Conservation (phyloP, 2,888 invertebrate species). For the Iphiclides podalirius region DNA sequence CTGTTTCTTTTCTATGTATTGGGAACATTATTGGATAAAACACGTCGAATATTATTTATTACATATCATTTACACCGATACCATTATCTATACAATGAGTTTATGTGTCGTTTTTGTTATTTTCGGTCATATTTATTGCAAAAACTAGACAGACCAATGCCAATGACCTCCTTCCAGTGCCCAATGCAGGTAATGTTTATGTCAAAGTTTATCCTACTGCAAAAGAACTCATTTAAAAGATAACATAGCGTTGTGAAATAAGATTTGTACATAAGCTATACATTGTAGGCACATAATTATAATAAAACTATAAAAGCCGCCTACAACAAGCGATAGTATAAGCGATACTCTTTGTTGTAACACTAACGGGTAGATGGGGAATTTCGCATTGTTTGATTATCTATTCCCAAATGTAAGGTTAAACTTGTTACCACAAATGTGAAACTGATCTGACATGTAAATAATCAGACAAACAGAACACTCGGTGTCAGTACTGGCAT, state of each 20-base stretch:
- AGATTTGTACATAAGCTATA: background rate
- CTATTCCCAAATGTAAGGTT: too few relatives aligned
- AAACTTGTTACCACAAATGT: too few relatives aligned
- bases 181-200: background rate
- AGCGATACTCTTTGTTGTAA: too few relatives aligned
- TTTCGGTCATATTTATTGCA: background rate
- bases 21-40: too few relatives aligned
- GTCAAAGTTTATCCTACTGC: background rate
- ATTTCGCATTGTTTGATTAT: too few relatives aligned
- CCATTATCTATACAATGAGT: background rate
- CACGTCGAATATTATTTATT: too few relatives aligned
- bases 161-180: constrained; percentile 5
- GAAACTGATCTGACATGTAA: too few relatives aligned
- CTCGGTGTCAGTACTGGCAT: too few relatives aligned
- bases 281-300: background rate
- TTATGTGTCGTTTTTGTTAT: background rate
- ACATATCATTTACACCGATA: background rate
- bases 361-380: too few relatives aligned
- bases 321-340: too few relatives aligned
- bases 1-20: too few relatives aligned
- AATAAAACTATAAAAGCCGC: background rate
- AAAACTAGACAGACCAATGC: constrained; percentile 1
- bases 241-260: background rate
- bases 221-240: background rate
- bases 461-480: too few relatives aligned